phyloP scores from a whole-genome alignment of 2,113 vertebrate genomes.

The Larimichthys crocea region DNA sequence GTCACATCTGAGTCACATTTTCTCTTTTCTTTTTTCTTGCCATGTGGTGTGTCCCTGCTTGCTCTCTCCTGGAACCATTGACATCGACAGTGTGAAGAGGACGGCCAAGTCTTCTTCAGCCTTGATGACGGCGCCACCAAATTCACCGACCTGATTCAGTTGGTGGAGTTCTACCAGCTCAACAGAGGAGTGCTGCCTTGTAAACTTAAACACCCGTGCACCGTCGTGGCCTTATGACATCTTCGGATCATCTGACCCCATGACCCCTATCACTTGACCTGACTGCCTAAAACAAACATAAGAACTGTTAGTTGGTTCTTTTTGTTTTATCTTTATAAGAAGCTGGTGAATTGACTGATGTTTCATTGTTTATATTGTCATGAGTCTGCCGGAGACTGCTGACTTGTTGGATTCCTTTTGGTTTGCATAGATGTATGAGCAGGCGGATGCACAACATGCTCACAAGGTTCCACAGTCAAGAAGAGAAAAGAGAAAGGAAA shows the following conservation, averaged over 20 bases:
- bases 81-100: conserved; percentile 89
- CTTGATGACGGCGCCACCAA: conserved; percentile 98
- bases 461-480: conserved; percentile 11
- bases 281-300: conserved; percentile 71
- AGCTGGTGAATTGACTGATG: conserved; percentile 76
- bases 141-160: conserved; percentile 98
- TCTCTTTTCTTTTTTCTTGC: conserved; percentile 7
- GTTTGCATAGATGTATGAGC: conserved; percentile 56
- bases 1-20: neutral
- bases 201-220: conserved; percentile 99
- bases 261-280: conserved; percentile 69
- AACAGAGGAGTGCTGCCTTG: conserved; percentile 98
- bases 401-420: conserved; percentile 47
- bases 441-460: conserved; percentile 49
- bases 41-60: conserved; percentile 35
- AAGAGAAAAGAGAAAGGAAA: conserved; percentile 43
- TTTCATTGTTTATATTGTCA: conserved; percentile 47
- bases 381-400: conserved; percentile 66
- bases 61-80: neutral
- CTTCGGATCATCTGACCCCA: conserved; percentile 56
- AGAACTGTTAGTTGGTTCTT: conserved; percentile 43
- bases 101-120: conserved; percentile 96
- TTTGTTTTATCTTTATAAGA: conserved; percentile 64
- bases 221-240: conserved; percentile 98
- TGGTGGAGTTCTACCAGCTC: conserved; percentile 99